Evolutionary conservation across 1,140 invertebrate genomes (phyloP).

Genomic region (Zaprionus camerounensis): DNA sequence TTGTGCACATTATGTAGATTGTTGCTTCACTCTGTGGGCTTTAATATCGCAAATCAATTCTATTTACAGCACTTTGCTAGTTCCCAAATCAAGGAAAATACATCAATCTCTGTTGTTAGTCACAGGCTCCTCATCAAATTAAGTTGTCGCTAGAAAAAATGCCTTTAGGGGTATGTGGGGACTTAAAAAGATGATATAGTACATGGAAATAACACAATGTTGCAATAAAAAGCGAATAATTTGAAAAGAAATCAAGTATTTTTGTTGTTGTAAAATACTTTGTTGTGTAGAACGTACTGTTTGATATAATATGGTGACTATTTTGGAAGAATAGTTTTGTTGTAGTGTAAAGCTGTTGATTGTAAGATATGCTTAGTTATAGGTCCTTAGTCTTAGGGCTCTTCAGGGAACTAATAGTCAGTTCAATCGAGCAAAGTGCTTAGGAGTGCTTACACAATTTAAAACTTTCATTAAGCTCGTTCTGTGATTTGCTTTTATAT

Average conservation of each 20-base stretch:
- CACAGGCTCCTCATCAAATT: not conserved
- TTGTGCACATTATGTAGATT: slow-evolving; percentile 25
- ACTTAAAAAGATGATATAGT: not conserved
- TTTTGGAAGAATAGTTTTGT: too few relatives aligned
- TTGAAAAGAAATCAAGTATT: slow-evolving; percentile 8
- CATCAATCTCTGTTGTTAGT: not conserved
- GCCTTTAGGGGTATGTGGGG: not conserved
- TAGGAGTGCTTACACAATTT: slow-evolving; percentile 2
- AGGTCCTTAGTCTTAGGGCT: too few relatives aligned
- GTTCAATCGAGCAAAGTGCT: not conserved
- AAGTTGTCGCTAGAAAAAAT: not conserved
- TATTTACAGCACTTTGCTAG: not conserved
- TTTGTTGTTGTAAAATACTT: too few relatives aligned
- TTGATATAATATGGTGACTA: too few relatives aligned
- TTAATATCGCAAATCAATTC: slow-evolving; percentile 3
- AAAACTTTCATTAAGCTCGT: slow-evolving; percentile 23
- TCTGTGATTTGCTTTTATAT: slow-evolving; percentile 14
- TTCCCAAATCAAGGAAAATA: not conserved
- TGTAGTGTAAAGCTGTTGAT: too few relatives aligned
- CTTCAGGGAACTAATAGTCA: too few relatives aligned
- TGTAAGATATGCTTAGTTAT: too few relatives aligned
- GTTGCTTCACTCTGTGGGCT: not conserved
- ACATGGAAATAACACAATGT: not conserved
- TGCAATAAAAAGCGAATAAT: slow-evolving; percentile 26
- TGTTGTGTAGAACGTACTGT: too few relatives aligned